A percentile compares a stretch with the other conserved stretches of the same genome.
phyloP scores from a whole-genome alignment of 2,797 vertebrate species.

The Chelmon rostratus region DNA sequence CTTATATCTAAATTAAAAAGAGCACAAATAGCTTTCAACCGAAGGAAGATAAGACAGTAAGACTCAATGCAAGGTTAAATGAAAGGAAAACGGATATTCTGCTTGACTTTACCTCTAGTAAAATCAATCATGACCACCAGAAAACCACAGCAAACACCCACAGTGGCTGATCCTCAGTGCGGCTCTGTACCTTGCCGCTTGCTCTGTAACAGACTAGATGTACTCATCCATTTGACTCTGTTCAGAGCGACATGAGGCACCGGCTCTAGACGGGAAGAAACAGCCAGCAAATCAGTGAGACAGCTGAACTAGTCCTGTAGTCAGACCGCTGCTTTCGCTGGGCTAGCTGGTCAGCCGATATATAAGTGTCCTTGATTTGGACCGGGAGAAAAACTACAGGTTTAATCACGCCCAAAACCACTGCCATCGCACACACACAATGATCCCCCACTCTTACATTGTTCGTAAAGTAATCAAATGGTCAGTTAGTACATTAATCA shows the following conservation, averaged over 20 bases:
- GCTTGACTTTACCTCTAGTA: constrained; percentile 30
- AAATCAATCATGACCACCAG: constrained; percentile 58
- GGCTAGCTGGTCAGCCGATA: not conserved
- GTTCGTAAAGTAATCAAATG: not conserved
- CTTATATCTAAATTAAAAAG: not conserved
- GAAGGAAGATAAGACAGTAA: not conserved
- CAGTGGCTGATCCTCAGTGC: constrained; percentile 47
- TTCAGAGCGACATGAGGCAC: constrained; percentile 71
- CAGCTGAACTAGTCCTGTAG: not conserved
- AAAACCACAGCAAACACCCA: constrained; percentile 68
- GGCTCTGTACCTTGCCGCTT: constrained; percentile 80
- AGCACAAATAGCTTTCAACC: not conserved
- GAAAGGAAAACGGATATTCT: not conserved
- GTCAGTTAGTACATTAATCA: not conserved
- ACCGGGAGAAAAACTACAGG: not conserved
- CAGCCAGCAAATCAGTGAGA: constrained; percentile 47
- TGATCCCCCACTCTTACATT: not conserved
- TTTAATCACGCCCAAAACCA: not conserved
- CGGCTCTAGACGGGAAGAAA: constrained; percentile 70
- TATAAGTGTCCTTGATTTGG: not conserved
- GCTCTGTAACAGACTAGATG: constrained; percentile 84
- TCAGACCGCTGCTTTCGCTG: not conserved
- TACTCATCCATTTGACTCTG: constrained; percentile 80
- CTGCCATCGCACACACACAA: no score
- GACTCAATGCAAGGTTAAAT: not conserved